Evolutionary conservation across 2,888 invertebrate species (phyloP), one percentile per base, ranked within the genome.

Genomic region (Ochropacha duplaris): DNA sequence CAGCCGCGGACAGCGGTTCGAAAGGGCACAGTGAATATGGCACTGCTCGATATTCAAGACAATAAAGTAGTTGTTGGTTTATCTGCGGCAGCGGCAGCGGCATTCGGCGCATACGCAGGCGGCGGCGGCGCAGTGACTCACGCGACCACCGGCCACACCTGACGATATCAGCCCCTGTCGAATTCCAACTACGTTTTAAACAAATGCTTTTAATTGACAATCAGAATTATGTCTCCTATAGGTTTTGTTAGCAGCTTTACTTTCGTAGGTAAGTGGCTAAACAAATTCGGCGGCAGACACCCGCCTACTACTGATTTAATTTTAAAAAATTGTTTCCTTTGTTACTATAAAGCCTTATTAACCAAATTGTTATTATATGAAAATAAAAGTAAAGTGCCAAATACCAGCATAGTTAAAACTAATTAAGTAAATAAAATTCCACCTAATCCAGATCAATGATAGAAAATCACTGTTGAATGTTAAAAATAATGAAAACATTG

Each of bases 41-140:
- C 77, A 78, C 68, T 82, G 84, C 80, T 84, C 83, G 84, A 84
- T 86, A 78, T 76, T 74, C 66, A 73, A 76, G 67, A 79, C 79
- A 82, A 81, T 78, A 88, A 88, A 89, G 88, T 87, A 87, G 84
- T 86, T 82, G 84, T 78, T 80, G 81, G 83, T 84, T 31, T 88
- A 88, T 89, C 88, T 87, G 83, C 74, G 91, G 91, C 88, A 92
- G 91, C 90, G 78, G 81, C 88, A 87, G 83, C 74, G 91, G 91
- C 88, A 92, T 92, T 90, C 78, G 81, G 83, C 78, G 83, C 78
- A 81, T 78, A 71, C 75, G 79, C 81, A 36, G 11, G 70, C n/a
- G n/a, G n/a, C n/a, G n/a, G n/a, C n/a, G n/a, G n/a, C n/a, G n/a
- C 76, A 71, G 76, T 88, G 90, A 90, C 76, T 90, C 91, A 91